These are phyloP conservation scores for Volucella zonaria DNA, from an alignment of 2,888 invertebrate species.

Conservation along the genomic window DNA sequence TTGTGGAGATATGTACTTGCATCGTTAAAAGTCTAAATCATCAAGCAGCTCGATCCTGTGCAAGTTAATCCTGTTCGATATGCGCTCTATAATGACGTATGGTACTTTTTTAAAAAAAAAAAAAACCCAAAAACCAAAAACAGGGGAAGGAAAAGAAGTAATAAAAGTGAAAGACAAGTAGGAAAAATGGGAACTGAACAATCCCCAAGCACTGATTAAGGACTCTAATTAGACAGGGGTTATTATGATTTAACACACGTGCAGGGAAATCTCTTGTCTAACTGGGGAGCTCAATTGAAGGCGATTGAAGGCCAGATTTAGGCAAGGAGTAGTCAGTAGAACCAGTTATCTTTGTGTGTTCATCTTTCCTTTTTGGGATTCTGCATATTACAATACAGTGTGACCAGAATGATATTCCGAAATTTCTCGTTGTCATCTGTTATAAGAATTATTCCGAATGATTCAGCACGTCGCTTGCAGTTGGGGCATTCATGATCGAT, in stretches of 20 bases:
- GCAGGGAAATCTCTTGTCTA: background rate
- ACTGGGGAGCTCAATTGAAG: background rate
- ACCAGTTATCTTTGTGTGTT: too few relatives aligned
- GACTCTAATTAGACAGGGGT: constrained; percentile 6
- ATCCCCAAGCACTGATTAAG: background rate
- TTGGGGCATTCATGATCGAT: too few relatives aligned
- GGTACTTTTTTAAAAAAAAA: background rate
- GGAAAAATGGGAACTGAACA: constrained; percentile 2
- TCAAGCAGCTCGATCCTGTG: too few relatives aligned
- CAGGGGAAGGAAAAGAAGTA: constrained; percentile 7
- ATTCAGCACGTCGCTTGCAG: too few relatives aligned
- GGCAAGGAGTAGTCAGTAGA: too few relatives aligned
- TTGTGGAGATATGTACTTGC: background rate
- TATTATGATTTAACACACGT: background rate
- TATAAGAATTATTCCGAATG: too few relatives aligned
- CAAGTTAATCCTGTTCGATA: constrained; percentile 19
- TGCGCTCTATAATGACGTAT: constrained; percentile 3
- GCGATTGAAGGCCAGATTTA: background rate
- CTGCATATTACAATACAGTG: too few relatives aligned
- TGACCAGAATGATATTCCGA: too few relatives aligned
- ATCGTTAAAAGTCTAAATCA: too few relatives aligned
- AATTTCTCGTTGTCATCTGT: too few relatives aligned
- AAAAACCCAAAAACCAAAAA: background rate
- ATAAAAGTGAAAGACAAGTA: constrained; percentile 2
- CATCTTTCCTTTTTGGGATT: too few relatives aligned